These are phyloP conservation scores for Eumacrocentrus americanus DNA, from an alignment of 2,888 invertebrate genomes.

Conservation along the genomic window DNA sequence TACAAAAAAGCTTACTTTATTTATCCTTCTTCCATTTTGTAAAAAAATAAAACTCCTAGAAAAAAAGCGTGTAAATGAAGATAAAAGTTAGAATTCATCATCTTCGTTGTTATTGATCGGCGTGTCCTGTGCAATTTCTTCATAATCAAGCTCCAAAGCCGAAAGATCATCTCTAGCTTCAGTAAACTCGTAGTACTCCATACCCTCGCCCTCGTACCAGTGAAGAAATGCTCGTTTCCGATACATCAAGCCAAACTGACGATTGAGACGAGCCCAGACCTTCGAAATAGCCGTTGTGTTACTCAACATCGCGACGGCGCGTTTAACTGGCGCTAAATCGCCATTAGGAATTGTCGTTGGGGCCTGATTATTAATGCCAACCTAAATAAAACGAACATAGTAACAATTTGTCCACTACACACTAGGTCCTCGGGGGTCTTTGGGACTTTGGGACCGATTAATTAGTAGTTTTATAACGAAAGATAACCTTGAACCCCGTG, in stretches of 20 bases:
- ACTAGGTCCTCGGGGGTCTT: too few species aligned
- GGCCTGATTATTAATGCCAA: slow-evolving; percentile 61
- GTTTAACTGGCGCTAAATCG: slow-evolving; percentile 63
- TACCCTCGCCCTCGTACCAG: slow-evolving; percentile 63
- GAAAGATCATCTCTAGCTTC: slow-evolving; percentile 61
- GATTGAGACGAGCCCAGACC: slow-evolving; percentile 68
- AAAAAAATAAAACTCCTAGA: slow-evolving; percentile 5
- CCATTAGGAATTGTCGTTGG: slow-evolving; percentile 64
- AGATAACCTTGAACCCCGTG: slow-evolving; percentile 64
- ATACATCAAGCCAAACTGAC: slow-evolving; percentile 69
- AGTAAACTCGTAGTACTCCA: slow-evolving; percentile 63
- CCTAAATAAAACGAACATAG: slow-evolving; percentile 41
- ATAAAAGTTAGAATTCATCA: slow-evolving; percentile 21
- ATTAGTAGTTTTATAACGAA: too few species aligned
- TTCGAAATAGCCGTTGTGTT: slow-evolving; percentile 70
- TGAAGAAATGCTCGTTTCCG: slow-evolving; percentile 69
- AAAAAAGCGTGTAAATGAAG: background rate
- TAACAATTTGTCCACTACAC: too few species aligned
- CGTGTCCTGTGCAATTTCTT: slow-evolving; percentile 49
- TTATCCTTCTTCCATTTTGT: slow-evolving; percentile 8
- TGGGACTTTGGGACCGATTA: too few species aligned
- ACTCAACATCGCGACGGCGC: slow-evolving; percentile 69
- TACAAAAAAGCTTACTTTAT: background rate
- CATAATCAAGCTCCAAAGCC: slow-evolving; percentile 61
- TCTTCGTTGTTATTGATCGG: background rate